A percentile compares a stretch with the other conserved stretches of the same genome.
phyloP scores from a whole-genome alignment of 2,113 vertebrate species.

The Cynopterus brachyotis region DNA sequence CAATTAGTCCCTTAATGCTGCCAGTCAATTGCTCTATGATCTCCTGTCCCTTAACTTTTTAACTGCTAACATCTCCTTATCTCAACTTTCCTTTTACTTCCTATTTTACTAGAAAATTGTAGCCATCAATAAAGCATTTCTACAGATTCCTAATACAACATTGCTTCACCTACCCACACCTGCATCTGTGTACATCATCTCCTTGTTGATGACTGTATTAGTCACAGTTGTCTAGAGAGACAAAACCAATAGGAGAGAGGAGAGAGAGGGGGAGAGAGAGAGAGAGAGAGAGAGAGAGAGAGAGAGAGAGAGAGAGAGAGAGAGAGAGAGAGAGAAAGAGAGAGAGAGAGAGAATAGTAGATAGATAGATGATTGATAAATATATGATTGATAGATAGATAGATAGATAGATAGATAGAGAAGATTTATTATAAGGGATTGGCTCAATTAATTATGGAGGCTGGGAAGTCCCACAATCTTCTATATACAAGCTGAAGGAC shows the following conservation, averaged over 20 bases:
- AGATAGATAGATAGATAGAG: not conserved
- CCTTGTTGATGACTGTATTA: not conserved
- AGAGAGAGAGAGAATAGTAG: too few relatives aligned
- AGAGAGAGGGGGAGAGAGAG: too few relatives aligned
- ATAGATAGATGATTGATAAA: too few relatives aligned
- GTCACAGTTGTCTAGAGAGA: not conserved
- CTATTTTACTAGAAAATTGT: not conserved
- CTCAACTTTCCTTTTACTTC: not conserved
- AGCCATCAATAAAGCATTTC: not conserved
- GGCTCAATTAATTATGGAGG: not conserved
- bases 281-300: too few relatives aligned
- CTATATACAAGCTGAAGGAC: not conserved
- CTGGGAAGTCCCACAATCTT: not conserved
- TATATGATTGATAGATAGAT: too few relatives aligned
- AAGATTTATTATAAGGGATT: not conserved
- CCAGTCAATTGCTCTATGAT: too few relatives aligned
- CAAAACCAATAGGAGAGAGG: not conserved
- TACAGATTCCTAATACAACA: not conserved
- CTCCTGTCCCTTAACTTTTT: too few relatives aligned
- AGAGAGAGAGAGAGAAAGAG: too few relatives aligned
- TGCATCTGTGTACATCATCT: not conserved
- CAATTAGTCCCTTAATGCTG: too few relatives aligned
- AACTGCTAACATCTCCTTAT: too few relatives aligned
- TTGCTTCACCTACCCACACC: not conserved
- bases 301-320: too few relatives aligned